A percentile compares a stretch with the other conserved stretches of the same genome.
Evolutionary conservation across 2,797 vertebrate genomes (phyloP).

Genomic region (Miichthys miiuy): DNA sequence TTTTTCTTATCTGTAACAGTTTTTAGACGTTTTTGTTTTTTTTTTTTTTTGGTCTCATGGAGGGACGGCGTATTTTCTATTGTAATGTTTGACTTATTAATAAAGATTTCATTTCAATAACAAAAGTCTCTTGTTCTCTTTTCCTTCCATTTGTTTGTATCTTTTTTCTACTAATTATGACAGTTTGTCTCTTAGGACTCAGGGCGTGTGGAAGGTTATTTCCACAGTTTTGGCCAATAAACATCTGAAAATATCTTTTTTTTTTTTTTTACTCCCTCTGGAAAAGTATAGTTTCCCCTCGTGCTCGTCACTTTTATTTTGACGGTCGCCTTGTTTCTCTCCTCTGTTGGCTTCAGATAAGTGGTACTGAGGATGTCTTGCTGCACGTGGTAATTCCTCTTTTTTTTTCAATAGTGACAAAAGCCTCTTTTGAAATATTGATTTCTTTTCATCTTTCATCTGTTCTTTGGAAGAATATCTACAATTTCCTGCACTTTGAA

Average conservation of each 20-base stretch:
- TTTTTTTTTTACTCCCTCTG: not conserved
- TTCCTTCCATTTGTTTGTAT: not conserved
- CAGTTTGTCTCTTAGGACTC: too few relatives aligned
- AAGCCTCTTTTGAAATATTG: conserved; percentile 23
- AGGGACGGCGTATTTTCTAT: conserved; percentile 68
- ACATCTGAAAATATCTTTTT: not conserved
- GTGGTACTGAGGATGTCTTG: not conserved
- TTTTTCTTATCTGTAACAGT: conserved; percentile 41
- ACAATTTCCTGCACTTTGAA: not conserved
- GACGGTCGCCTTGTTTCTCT: not conserved
- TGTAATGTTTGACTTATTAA: conserved; percentile 66
- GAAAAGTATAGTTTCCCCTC: not conserved
- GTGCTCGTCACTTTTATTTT: not conserved
- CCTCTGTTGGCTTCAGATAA: not conserved
- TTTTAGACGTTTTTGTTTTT: conserved; percentile 36
- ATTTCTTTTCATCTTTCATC: conserved; percentile 14
- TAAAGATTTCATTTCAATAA: conserved; percentile 71
- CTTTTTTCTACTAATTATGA: not conserved
- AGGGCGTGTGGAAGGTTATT: not conserved
- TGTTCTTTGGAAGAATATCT: not conserved
- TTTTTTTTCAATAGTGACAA: conserved; percentile 14
- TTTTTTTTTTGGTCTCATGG: conserved; percentile 35
- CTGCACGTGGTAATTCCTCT: not conserved
- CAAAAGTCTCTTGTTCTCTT: too few relatives aligned
- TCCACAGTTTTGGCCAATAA: not conserved